phyloP scores from a whole-genome alignment of 2,888 invertebrate genomes.

The Xylocampa areola region DNA sequence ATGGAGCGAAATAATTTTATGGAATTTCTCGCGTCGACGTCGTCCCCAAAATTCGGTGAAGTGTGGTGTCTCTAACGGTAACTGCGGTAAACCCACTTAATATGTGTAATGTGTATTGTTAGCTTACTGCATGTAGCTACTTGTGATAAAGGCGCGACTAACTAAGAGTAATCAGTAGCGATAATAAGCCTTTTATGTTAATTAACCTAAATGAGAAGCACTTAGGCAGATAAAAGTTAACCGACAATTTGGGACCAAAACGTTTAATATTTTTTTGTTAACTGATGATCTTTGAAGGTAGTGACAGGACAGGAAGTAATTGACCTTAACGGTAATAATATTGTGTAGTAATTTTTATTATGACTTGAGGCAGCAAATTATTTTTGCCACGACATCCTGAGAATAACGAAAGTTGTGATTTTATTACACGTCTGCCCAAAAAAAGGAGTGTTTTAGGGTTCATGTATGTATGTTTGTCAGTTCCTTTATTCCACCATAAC shows the following conservation, averaged over 20 bases:
- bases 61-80: conserved; percentile 30
- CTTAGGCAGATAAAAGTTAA: conserved; percentile 11
- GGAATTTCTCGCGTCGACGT: conserved; percentile 20
- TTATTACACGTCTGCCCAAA: too few species aligned
- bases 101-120: conserved; percentile 21
- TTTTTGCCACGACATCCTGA: too few species aligned
- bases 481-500: too few species aligned
- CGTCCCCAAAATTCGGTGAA: conserved; percentile 20
- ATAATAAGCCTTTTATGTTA: conserved; percentile 27
- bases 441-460: too few species aligned
- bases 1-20: conserved; percentile 3
- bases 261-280: conserved; percentile 10
- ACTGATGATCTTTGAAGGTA: conserved; percentile 1
- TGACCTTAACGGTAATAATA: too few species aligned
- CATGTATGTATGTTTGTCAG: too few species aligned
- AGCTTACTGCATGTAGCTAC: conserved; percentile 32
- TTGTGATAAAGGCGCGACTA: conserved; percentile 32
- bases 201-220: conserved; percentile 35
- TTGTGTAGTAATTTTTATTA: too few species aligned
- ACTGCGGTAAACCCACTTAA: conserved; percentile 8
- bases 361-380: too few species aligned
- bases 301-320: too few species aligned
- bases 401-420: too few species aligned
- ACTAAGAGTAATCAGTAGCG: conserved; percentile 37
- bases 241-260: neutral